Percentiles rank a stretch among this genome's conserved stretches.
These are phyloP conservation scores for Struthio camelus DNA, from an alignment of 2,113 vertebrate species.

Conservation along the genomic window DNA sequence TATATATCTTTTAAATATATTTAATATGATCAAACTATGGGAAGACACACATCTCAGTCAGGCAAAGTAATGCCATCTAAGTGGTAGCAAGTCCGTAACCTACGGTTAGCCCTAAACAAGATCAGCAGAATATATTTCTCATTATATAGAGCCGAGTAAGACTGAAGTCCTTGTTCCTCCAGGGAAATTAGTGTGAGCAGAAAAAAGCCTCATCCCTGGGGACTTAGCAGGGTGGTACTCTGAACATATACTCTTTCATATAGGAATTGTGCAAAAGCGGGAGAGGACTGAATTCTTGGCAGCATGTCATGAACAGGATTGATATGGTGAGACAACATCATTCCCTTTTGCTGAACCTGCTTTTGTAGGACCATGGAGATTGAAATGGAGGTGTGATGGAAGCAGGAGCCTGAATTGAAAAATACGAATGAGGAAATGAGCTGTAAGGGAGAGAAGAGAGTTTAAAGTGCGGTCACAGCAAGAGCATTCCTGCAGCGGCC, in stretches of 20 bases:
- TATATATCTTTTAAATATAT: not conserved
- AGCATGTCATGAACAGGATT: not conserved
- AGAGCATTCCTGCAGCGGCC: not conserved
- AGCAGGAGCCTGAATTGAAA: too few species aligned
- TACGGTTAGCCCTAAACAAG: not conserved
- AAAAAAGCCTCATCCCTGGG: not conserved
- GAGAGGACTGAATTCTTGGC: not conserved
- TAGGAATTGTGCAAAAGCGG: not conserved
- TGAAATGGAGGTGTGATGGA: not conserved
- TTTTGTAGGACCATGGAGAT: not conserved
- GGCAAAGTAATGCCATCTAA: not conserved
- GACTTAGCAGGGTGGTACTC: not conserved
- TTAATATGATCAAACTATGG: not conserved
- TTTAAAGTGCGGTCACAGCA: not conserved
- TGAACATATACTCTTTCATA: not conserved
- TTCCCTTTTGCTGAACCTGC: not conserved
- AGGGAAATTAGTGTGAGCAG: not conserved
- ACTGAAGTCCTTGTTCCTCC: accelerated
- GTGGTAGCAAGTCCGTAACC: not conserved
- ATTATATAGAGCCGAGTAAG: not conserved
- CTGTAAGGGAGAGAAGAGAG: not conserved
- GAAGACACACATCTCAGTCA: not conserved
- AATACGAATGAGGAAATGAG: not conserved
- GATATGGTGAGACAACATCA: not conserved
- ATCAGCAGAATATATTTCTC: not conserved